Evolutionary conservation across 2,888 invertebrate genomes (phyloP), one percentile per base, ranked within the genome.

Genomic region (Acronicta aceris): DNA sequence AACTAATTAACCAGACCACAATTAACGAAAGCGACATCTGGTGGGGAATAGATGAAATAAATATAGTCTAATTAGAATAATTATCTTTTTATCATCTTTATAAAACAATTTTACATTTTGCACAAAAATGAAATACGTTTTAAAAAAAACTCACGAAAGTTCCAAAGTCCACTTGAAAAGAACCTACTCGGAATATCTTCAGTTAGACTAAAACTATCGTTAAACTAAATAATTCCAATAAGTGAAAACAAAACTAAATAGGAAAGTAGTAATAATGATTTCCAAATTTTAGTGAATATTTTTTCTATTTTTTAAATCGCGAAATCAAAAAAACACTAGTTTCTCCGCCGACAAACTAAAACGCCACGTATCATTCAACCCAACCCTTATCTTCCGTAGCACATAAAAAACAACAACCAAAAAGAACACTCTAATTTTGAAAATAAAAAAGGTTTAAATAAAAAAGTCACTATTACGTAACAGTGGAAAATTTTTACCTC

Each of bases 401-500:
- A 60, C 55, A 25, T 12, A 0, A 42, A 50, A 13, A 42, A 47
- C 4, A 16, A 43, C 41, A 38, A 12, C n/a, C n/a, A n/a, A 54
- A 66, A 58, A 55, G 33, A 55, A 13, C 47, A 72, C 45, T 42
- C 10, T 1, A 33, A 57, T 16, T 2, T n/a, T 6, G 17, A 40
- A 27, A 38, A 49, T 25, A 61, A 67, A 71, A 67, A 72, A 58
- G n/a, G 2, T 6, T 56, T 54, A 54, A 59, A 58, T 56, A 43
- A 55, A 61, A 68, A 50, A 49, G 8, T 54, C 65, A 68, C 41
- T 66, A 81, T 89, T 91, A 79, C 77, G 77, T 82, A 92, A 90
- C 65, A 83, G 72, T 87, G 90, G 89, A 92, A 92, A 90, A 83
- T 81, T 88, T 87, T 87, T 86, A 88, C 88, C 88, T 89, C 59